Conservation (phyloP, 2,113 vertebrate genomes). For the Erythrolamprus reginae region DNA sequence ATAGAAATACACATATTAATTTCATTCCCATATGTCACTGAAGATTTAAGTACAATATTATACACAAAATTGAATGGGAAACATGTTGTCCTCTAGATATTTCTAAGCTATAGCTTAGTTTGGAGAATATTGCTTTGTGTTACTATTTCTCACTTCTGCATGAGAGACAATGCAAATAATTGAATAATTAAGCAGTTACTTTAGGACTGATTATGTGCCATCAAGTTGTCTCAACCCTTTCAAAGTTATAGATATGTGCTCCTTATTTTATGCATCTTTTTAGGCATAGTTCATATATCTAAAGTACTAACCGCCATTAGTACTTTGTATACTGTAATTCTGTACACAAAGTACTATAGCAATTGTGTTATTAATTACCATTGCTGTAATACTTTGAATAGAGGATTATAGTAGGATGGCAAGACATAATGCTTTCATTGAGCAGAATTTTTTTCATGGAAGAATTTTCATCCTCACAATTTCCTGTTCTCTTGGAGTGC, state of each 20-base stretch:
- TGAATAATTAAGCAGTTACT: neutral
- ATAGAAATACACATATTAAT: neutral
- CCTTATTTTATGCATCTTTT: slow-evolving; percentile 42
- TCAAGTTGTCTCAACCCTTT: neutral
- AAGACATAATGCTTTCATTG: slow-evolving; percentile 60
- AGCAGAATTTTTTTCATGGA: slow-evolving; percentile 59
- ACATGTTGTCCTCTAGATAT: neutral
- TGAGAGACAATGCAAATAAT: neutral
- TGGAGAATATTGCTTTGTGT: neutral
- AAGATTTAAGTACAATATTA: neutral
- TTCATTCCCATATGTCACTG: neutral
- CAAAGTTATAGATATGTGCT: slow-evolving; percentile 37
- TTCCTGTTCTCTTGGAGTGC: slow-evolving; percentile 39
- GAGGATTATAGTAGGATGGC: slow-evolving; percentile 60
- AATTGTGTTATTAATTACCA: slow-evolving; percentile 23
- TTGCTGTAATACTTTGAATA: slow-evolving; percentile 31
- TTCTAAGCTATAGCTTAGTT: neutral
- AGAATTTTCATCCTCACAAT: slow-evolving; percentile 59
- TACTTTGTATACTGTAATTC: slow-evolving; percentile 47
- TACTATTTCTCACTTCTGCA: neutral
- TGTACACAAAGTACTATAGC: slow-evolving; percentile 25
- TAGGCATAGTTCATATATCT: neutral
- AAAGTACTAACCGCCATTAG: neutral
- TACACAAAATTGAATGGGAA: neutral
- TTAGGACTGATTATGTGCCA: neutral